Conservation (phyloP, 2,888 invertebrate genomes). For the Apotomis capreana region DNA sequence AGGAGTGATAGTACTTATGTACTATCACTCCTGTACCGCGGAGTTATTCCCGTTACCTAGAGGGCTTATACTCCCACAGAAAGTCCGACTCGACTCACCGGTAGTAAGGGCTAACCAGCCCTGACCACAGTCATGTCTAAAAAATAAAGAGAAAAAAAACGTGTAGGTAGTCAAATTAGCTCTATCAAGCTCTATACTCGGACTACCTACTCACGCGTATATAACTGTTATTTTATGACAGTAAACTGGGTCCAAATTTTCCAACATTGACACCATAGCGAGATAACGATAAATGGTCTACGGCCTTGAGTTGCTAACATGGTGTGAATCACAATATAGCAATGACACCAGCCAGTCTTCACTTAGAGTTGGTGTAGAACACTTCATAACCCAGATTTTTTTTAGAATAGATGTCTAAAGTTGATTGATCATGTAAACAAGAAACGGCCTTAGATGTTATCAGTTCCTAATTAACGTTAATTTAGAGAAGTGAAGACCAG, state of each 20-base stretch:
- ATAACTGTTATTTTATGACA: slow-evolving; percentile 10
- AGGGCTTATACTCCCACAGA: too few species aligned
- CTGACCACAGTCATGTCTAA: too few species aligned
- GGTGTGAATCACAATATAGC: slow-evolving; percentile 32
- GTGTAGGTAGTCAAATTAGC: background rate
- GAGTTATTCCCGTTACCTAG: too few species aligned
- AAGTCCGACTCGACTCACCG: too few species aligned
- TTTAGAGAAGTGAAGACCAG: background rate
- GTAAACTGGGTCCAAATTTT: slow-evolving; percentile 26
- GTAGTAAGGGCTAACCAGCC: too few species aligned
- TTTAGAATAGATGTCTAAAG: slow-evolving; percentile 54
- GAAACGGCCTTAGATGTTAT: slow-evolving; percentile 5
- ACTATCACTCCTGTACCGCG: too few species aligned
- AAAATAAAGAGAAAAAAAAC: background rate
- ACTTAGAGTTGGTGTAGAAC: background rate
- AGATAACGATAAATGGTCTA: slow-evolving; percentile 38
- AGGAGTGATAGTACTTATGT: too few species aligned
- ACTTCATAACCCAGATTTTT: background rate
- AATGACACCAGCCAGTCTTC: slow-evolving; percentile 46
- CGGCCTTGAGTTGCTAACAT: slow-evolving; percentile 25
- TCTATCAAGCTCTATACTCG: background rate
- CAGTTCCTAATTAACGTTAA: background rate
- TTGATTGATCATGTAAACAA: slow-evolving; percentile 38
- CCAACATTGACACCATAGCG: slow-evolving; percentile 34
- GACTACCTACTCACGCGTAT: background rate